phyloP scores from a whole-genome alignment of 2,888 invertebrate genomes.

The Campopleginae sp. region DNA sequence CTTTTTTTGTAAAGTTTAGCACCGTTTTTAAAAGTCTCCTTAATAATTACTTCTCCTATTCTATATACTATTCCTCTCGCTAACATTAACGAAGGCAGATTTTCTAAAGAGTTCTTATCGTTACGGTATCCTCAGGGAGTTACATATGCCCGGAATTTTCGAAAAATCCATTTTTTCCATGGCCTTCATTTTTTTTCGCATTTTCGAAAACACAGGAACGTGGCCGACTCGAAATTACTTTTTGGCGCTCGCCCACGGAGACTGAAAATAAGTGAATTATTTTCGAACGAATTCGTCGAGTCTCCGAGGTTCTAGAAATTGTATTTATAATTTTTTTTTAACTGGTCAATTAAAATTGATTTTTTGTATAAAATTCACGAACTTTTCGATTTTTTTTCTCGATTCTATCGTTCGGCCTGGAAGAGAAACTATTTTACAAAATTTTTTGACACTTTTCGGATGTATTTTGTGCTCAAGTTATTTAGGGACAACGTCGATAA shows the following conservation, averaged over 20 bases:
- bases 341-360: neutral
- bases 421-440: neutral
- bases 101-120: conserved; percentile 22
- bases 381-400: neutral
- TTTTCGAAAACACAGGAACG: neutral
- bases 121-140: neutral
- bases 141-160: neutral
- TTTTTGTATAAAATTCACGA: neutral
- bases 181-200: neutral
- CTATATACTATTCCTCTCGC: conserved; percentile 6
- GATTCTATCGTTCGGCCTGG: neutral
- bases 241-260: neutral
- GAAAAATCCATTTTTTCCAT: neutral
- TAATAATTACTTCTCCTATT: neutral
- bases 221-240: neutral
- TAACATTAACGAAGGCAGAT: conserved; percentile 54
- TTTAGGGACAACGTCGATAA: neutral
- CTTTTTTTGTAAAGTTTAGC: conserved; percentile 50
- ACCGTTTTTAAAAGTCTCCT: conserved; percentile 29
- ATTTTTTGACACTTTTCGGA: neutral
- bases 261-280: neutral
- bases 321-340: neutral
- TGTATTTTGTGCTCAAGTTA: neutral
- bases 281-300: neutral
- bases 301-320: neutral